phyloP scores from a whole-genome alignment of 2,113 vertebrate species.

The Xiphias gladius region DNA sequence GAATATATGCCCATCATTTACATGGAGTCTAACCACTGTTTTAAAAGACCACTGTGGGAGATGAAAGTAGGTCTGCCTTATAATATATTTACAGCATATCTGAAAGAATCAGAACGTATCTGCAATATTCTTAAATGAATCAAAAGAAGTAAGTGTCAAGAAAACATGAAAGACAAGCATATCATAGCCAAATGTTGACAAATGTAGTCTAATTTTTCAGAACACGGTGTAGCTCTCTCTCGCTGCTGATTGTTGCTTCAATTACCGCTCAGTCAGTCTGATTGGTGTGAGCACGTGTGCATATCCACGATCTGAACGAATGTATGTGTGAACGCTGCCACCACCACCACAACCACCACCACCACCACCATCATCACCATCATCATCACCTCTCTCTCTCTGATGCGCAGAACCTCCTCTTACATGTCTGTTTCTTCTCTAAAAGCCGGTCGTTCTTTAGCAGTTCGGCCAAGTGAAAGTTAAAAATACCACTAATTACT shows the following conservation, averaged over 20 bases:
- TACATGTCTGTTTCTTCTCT: slow-evolving; percentile 27
- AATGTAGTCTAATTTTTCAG: slow-evolving; percentile 66
- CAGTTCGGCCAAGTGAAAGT: slow-evolving; percentile 31
- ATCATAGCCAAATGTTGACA: slow-evolving; percentile 59
- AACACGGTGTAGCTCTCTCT: slow-evolving; percentile 48
- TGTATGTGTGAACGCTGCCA: not conserved
- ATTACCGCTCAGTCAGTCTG: slow-evolving; percentile 72
- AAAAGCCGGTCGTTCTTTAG: slow-evolving; percentile 27
- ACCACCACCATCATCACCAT: not conserved
- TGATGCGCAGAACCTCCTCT: slow-evolving; percentile 30
- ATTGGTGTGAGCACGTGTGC: slow-evolving; percentile 59
- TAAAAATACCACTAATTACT: slow-evolving; percentile 57
- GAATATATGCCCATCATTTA: slow-evolving; percentile 48
- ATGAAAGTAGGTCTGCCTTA: slow-evolving; percentile 20
- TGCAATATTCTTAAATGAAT: slow-evolving; percentile 42
- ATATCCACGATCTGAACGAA: slow-evolving; percentile 30
- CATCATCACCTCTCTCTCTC: slow-evolving; percentile 11
- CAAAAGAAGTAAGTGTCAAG: slow-evolving; percentile 52
- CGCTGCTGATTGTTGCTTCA: slow-evolving; percentile 76
- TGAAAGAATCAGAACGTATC: slow-evolving; percentile 45
- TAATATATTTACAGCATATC: slow-evolving; percentile 29
- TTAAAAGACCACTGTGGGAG: slow-evolving; percentile 27
- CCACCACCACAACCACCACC: not conserved
- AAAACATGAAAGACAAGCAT: slow-evolving; percentile 43
- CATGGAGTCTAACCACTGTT: slow-evolving; percentile 5